Evolutionary conservation across 2,797 vertebrate species (phyloP).

Genomic region (Characodon lateralis): DNA sequence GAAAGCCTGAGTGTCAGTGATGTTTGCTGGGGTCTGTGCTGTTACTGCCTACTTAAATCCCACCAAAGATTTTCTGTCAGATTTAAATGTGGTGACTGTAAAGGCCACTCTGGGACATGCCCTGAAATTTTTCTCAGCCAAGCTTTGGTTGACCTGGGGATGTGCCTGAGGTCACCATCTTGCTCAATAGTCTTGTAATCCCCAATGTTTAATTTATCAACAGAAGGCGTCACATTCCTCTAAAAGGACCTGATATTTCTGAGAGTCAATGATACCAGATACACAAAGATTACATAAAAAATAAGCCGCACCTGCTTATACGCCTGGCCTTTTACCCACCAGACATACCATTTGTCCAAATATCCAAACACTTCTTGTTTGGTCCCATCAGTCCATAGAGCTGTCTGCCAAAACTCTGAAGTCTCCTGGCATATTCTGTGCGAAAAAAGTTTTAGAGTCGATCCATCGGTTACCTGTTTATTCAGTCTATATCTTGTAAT

Average conservation of each 20-base stretch:
- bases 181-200: background rate
- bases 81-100: background rate
- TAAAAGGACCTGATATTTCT: background rate
- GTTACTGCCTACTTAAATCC: background rate
- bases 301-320: background rate
- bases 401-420: background rate
- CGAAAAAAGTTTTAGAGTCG: background rate
- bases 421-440: background rate
- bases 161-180: background rate
- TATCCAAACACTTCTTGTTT: background rate
- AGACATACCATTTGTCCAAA: background rate
- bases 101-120: background rate
- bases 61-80: background rate
- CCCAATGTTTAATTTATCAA: background rate
- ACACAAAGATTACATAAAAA: background rate
- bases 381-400: background rate
- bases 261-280: background rate
- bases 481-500: background rate
- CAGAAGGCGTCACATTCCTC: background rate
- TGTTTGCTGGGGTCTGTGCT: background rate
- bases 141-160: background rate
- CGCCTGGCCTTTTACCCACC: too few relatives aligned
- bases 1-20: background rate
- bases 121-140: background rate
- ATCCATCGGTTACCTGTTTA: background rate